Evolutionary conservation across 2,113 vertebrate genomes (phyloP), one percentile per base, ranked within the genome.

Genomic region (Turdus rufiventris): DNA sequence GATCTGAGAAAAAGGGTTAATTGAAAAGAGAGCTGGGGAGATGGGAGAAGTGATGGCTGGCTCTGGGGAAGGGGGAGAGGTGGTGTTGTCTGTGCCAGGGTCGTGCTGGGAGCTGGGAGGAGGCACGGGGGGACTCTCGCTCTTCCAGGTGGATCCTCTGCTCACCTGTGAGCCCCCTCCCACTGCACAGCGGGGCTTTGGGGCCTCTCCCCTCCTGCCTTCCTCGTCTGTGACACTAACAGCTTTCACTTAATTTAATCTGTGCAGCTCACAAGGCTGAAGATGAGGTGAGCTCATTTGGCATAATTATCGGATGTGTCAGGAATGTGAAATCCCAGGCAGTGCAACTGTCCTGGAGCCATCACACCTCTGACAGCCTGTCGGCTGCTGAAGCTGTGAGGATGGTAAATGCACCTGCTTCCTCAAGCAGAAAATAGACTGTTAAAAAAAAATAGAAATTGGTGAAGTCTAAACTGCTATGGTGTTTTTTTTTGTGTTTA

Each of bases 341-440:
- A 93, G 91, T 11, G 62, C 60, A 81, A 89, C 94, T 91, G 96
- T 97, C 94, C 95, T 77, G 65, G 94, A 96, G 91, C 92, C 96
- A 29, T 97, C 95, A 96, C 92, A 93, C 91, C 92, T 96, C 84
- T 24, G 68, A 92, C 96, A 97, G 96, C 92, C 89, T 96, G 93
- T 91, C 67, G 23, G 92, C 87, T 93, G 51, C n/a, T 81, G 91
- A 70, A 78, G 93, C 91, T 91, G 72, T 34, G 36, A 89, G 90
- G 83, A 85, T 86, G 91, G 89, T 57, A 93, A 94, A 66, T 42
- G 93, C 91, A 96, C 95, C 97, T 97, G 97, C 94, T 96, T 96
- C 95, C 65, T 96, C 94, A 90, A 97, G 97, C 96, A 96, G 96
- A 97, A 97, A 97, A 97, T 96, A 97, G 96, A 91, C 96, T 91